These are phyloP conservation scores for Phorcus lineatus DNA, from an alignment of 2,888 invertebrate genomes.

Conservation along the genomic window DNA sequence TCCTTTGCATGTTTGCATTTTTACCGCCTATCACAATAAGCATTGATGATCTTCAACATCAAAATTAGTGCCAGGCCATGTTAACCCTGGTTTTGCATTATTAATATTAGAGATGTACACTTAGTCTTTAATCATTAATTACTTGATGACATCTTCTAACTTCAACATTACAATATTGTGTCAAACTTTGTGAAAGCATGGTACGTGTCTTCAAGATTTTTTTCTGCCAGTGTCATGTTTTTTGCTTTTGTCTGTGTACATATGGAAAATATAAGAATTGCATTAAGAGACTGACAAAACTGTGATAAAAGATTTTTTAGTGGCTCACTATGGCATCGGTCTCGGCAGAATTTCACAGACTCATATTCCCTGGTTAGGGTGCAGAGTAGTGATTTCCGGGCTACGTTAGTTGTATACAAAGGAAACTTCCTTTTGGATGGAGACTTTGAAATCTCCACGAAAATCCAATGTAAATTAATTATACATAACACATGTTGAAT, in stretches of 20 bases:
- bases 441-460: not conserved
- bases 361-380: not conserved
- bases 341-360: conserved; percentile 35
- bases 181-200: not conserved
- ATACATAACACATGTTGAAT: conserved; percentile 22
- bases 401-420: conserved; percentile 16
- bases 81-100: too few relatives aligned
- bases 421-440: not conserved
- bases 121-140: too few relatives aligned
- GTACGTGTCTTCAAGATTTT: not conserved
- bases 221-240: conserved; percentile 11
- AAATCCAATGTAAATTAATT: conserved; percentile 20
- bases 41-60: too few relatives aligned
- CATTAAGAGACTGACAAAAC: conserved; percentile 14
- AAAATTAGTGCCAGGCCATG: too few relatives aligned
- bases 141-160: too few relatives aligned
- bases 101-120: too few relatives aligned
- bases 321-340: conserved; percentile 19
- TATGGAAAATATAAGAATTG: conserved; percentile 7
- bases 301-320: conserved; percentile 18
- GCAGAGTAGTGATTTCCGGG: not conserved
- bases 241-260: conserved; percentile 20
- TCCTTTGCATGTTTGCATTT: too few relatives aligned
- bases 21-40: too few relatives aligned
- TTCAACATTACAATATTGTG: too few relatives aligned